Conservation (phyloP, 1,140 invertebrate genomes). For the Gyrodactylus bullatarudis region DNA sequence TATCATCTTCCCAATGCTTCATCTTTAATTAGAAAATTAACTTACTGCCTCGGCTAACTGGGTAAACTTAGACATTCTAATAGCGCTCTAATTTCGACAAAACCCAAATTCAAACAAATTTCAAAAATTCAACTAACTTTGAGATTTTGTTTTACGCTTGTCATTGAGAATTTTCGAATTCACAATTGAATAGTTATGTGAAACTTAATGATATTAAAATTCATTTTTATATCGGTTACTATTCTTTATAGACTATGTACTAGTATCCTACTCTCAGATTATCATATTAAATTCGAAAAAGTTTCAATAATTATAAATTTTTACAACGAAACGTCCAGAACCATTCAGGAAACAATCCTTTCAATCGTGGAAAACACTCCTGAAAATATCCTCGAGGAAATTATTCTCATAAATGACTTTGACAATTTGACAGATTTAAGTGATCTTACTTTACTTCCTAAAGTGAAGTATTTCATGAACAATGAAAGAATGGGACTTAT, state of each 20-base stretch:
- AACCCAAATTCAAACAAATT: neutral
- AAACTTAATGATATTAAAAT: neutral
- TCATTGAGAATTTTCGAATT: neutral
- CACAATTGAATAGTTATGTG: too few relatives aligned
- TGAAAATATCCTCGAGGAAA: neutral
- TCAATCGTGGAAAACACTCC: neutral
- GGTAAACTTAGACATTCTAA: neutral
- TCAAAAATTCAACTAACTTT: neutral
- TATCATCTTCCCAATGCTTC: neutral
- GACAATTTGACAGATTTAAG: too few relatives aligned
- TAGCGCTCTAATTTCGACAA: neutral
- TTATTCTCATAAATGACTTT: neutral
- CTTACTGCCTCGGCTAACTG: neutral
- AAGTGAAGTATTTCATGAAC: neutral
- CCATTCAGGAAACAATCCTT: neutral
- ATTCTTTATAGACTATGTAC: neutral
- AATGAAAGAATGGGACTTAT: slow-evolving; percentile 36
- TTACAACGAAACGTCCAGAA: neutral
- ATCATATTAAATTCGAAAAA: too few relatives aligned
- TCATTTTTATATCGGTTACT: neutral
- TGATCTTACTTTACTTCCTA: neutral
- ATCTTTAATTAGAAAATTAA: neutral
- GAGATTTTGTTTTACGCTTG: neutral
- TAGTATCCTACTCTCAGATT: neutral
- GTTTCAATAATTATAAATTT: neutral